Evolutionary conservation across 2,113 vertebrate genomes (phyloP).

Genomic region (Brachionichthys hirsutus): DNA sequence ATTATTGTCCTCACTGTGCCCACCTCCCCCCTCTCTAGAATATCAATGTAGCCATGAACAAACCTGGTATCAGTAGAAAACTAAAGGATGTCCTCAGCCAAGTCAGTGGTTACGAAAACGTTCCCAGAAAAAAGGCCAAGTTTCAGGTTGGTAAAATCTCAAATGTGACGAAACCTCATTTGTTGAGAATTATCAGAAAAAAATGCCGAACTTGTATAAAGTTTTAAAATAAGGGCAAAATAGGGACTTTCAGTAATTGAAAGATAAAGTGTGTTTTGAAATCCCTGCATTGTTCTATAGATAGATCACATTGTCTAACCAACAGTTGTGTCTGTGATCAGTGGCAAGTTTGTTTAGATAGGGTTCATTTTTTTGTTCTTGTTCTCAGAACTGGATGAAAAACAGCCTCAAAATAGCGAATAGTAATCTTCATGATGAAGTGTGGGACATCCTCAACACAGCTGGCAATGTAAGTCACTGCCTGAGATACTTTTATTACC

Average conservation of each 20-base stretch:
- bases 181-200: too few species aligned
- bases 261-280: too few species aligned
- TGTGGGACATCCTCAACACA: slow-evolving; percentile 89
- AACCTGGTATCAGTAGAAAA: slow-evolving; percentile 82
- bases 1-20: not conserved
- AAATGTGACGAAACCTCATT: too few species aligned
- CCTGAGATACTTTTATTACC: not conserved
- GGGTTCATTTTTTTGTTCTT: not conserved
- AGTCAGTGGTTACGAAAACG: slow-evolving; percentile 86
- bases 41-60: slow-evolving; percentile 85
- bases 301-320: too few species aligned
- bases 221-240: too few species aligned
- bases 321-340: not conserved
- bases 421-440: slow-evolving; percentile 81
- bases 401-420: slow-evolving; percentile 88
- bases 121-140: slow-evolving; percentile 93
- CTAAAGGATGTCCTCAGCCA: slow-evolving; percentile 84
- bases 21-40: slow-evolving; percentile 73
- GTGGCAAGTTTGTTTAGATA: not conserved
- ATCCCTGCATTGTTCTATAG: too few species aligned
- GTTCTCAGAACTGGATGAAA: slow-evolving; percentile 91
- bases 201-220: too few species aligned
- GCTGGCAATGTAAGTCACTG: slow-evolving; percentile 79
- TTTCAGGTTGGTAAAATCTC: slow-evolving; percentile 83
- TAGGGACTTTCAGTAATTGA: too few species aligned